Evolutionary conservation across 1,140 invertebrate species (phyloP).

Genomic region (Nephila pilipes): DNA sequence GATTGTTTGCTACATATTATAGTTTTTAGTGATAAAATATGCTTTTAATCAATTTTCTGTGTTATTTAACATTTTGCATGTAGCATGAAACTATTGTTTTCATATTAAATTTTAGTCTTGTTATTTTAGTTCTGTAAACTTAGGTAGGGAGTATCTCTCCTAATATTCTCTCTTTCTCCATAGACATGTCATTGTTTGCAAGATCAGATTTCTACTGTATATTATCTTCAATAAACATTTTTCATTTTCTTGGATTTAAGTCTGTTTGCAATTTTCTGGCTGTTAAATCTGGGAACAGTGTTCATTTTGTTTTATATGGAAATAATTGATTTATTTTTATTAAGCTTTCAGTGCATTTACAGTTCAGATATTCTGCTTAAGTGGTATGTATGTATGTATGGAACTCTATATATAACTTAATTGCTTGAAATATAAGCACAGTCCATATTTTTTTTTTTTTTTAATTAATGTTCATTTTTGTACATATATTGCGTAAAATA

Average conservation of each 20-base stretch:
- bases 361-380: not conserved
- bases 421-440: not conserved
- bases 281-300: no score
- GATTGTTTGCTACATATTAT: not conserved
- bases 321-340: no score
- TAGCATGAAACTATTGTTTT: not conserved
- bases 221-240: no score
- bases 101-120: not conserved
- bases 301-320: no score
- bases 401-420: not conserved
- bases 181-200: no score
- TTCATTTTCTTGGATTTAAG: no score
- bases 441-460: not conserved
- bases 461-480: not conserved
- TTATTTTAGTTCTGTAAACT: not conserved
- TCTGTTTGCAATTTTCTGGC: no score
- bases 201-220: no score
- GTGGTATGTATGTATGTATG: not conserved
- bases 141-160: no score
- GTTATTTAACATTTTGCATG: not conserved
- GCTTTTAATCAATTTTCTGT: constrained; percentile 1
- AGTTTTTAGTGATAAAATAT: not conserved
- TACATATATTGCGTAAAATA: not conserved
- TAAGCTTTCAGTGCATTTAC: not conserved
- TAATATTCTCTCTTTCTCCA: no score